Conservation (phyloP, 2,113 vertebrate species). For the Acinonyx jubatus region DNA sequence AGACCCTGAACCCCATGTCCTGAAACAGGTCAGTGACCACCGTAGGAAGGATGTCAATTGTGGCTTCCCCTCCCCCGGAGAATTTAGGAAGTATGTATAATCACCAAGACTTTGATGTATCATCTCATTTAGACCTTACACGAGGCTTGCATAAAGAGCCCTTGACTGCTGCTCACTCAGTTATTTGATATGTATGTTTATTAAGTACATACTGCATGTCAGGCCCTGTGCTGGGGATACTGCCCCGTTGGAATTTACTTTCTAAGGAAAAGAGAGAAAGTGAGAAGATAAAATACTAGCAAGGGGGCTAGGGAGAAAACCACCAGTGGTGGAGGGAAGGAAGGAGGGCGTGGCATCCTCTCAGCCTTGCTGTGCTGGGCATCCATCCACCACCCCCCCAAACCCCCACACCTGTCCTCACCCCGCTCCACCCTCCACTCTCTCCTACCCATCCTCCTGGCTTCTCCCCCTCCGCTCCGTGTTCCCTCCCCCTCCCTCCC, state of each 20-base stretch:
- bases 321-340: not conserved
- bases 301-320: not conserved
- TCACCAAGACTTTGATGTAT: not conserved
- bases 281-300: not conserved
- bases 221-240: not conserved
- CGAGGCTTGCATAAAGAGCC: not conserved
- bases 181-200: too few relatives aligned
- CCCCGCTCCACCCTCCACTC: not conserved
- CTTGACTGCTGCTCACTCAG: too few relatives aligned
- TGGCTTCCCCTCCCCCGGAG: not conserved
- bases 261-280: not conserved
- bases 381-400: rapidly evolving
- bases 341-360: too few relatives aligned
- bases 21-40: not conserved
- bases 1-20: not conserved
- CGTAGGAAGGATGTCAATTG: not conserved
- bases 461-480: too few relatives aligned
- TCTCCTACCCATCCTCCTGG: too few relatives aligned
- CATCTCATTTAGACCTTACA: not conserved
- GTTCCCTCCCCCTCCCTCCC: too few relatives aligned
- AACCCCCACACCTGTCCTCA: not conserved
- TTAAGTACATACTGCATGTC: not conserved
- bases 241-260: not conserved
- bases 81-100: not conserved
- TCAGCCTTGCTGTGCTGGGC: too few relatives aligned